Conservation (phyloP, 2,113 vertebrate genomes). For the Dipodomys spectabilis region DNA sequence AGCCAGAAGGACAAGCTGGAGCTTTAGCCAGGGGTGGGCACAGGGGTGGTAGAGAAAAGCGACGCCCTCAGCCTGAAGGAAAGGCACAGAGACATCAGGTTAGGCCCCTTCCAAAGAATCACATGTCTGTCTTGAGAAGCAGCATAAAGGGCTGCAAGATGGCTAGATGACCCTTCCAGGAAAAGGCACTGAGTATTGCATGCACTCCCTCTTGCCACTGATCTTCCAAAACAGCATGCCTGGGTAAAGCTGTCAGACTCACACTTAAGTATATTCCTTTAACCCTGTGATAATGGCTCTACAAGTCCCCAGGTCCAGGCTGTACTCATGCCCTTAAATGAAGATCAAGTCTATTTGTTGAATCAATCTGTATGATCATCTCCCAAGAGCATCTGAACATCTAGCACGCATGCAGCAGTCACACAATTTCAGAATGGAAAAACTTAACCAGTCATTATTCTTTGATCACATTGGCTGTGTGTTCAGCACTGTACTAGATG, state of each 20-base stretch:
- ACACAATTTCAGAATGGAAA: constrained; percentile 6
- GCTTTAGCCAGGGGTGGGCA: constrained; percentile 82
- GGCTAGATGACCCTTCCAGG: background rate
- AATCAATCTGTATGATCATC: background rate
- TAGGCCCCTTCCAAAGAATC: background rate
- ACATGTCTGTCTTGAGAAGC: background rate
- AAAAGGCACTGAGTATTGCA: background rate
- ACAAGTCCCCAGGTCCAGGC: background rate
- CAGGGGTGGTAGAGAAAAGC: constrained; percentile 90
- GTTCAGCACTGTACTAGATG: constrained; percentile 11
- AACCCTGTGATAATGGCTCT: background rate
- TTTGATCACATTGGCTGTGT: background rate
- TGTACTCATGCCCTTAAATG: background rate
- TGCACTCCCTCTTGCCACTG: background rate
- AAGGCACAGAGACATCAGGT: background rate
- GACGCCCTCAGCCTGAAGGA: constrained; percentile 84
- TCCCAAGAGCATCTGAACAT: constrained; percentile 10
- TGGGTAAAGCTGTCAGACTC: background rate
- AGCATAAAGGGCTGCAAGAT: constrained; percentile 7
- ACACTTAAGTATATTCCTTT: background rate
- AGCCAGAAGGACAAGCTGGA: constrained; percentile 84
- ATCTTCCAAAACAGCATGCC: background rate
- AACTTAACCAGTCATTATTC: constrained; percentile 1
- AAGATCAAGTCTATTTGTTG: background rate
- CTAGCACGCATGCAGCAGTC: background rate